These are phyloP conservation scores for Magallana nippona DNA, from an alignment of 2,888 invertebrate genomes.

Conservation along the genomic window DNA sequence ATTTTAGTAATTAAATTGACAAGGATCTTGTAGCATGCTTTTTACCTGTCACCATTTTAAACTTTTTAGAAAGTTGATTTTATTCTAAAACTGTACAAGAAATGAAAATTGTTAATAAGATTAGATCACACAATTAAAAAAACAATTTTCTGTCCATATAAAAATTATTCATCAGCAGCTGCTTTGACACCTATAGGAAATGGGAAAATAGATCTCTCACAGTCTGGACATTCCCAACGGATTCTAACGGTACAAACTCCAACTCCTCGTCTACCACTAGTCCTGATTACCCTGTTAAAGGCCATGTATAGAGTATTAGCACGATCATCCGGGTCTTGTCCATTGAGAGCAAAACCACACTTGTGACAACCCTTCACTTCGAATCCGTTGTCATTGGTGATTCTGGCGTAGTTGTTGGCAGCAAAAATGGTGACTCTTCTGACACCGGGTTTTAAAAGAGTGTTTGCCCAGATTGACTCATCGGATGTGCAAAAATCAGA, in stretches of 20 bases:
- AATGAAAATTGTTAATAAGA: no score
- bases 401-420: slow-evolving; percentile 52
- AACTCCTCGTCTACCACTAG: slow-evolving; percentile 30
- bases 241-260: slow-evolving; percentile 51
- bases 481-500: not conserved
- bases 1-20: no score
- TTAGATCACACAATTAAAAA: no score
- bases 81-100: no score
- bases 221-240: slow-evolving; percentile 51
- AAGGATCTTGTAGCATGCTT: no score
- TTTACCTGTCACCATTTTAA: no score
- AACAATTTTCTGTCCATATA: no score
- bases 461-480: not conserved
- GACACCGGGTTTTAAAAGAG: not conserved
- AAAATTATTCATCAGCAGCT: no score
- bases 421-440: slow-evolving; percentile 49
- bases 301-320: slow-evolving; percentile 47
- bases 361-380: slow-evolving; percentile 45
- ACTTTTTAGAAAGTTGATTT: no score
- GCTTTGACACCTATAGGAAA: no score
- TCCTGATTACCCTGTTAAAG: slow-evolving; percentile 47
- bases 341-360: slow-evolving; percentile 55
- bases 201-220: not conserved
- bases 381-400: slow-evolving; percentile 50
- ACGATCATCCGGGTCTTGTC: slow-evolving; percentile 49